Percentiles rank a stretch among this genome's conserved stretches.
These are phyloP conservation scores for Scylla paramamosain DNA, from an alignment of 1,140 invertebrate genomes.

Conservation along the genomic window DNA sequence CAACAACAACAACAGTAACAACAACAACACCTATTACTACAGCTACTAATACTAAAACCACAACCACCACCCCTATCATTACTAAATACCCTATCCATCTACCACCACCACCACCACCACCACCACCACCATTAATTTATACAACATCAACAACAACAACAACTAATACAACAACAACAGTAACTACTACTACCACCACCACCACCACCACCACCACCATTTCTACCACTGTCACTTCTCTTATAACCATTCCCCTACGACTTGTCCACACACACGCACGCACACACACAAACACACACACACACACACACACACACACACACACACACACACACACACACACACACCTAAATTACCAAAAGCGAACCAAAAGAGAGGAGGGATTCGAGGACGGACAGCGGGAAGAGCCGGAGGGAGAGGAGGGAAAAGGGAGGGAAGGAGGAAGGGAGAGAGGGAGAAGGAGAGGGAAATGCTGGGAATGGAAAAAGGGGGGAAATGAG, in stretches of 20 bases:
- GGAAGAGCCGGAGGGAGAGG: not conserved
- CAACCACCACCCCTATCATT: too few species aligned
- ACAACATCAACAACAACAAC: too few species aligned
- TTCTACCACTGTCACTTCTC: not conserved
- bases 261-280: not conserved
- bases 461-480: not conserved
- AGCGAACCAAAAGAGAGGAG: not conserved
- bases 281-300: not conserved
- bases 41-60: too few species aligned
- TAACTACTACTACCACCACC: too few species aligned
- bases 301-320: too few species aligned
- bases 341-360: not conserved
- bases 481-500: not conserved
- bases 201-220: too few species aligned
- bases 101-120: not conserved
- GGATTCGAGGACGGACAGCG: not conserved
- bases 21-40: too few species aligned
- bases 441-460: not conserved
- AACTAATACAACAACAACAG: too few species aligned
- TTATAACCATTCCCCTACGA: not conserved
- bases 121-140: not conserved
- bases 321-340: not conserved
- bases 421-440: not conserved
- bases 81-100: too few species aligned
- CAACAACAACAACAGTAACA: too few species aligned